Conservation (phyloP, 53 echinoderm and acorn worm species). For the Stichopus horrens region DNA sequence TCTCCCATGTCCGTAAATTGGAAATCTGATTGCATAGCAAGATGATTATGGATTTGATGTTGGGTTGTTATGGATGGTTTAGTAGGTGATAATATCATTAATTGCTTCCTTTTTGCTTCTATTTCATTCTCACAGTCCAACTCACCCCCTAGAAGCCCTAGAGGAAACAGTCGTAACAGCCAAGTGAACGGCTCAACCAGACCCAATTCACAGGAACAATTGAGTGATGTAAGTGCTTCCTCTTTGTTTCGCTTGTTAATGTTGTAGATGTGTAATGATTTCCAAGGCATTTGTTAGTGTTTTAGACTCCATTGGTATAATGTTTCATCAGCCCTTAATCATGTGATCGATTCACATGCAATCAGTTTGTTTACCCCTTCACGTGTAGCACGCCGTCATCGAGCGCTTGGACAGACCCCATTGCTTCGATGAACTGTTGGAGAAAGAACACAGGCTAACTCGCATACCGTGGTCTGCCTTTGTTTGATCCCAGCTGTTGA, state of each 20-base stretch:
- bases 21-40: neutral
- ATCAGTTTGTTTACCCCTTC: too few species aligned
- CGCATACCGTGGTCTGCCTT: too few species aligned
- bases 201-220: conserved; percentile 46
- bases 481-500: too few species aligned
- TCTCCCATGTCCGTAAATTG: conserved; percentile 30
- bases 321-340: too few species aligned
- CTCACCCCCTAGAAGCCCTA: conserved; percentile 41
- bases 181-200: conserved; percentile 39
- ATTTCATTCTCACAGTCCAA: conserved; percentile 26
- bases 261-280: neutral
- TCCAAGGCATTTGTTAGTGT: neutral
- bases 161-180: conserved; percentile 47
- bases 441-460: too few species aligned
- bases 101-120: conserved; percentile 19
- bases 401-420: too few species aligned
- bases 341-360: too few species aligned
- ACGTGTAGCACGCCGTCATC: too few species aligned
- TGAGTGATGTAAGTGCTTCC: conserved; percentile 47
- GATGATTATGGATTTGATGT: conserved; percentile 6
- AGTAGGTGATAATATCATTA: conserved; percentile 11
- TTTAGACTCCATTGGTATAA: neutral
- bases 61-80: conserved; percentile 10
- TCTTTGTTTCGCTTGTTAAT: neutral
- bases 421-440: too few species aligned